Conservation (phyloP, 2,113 vertebrate species). For the Haliaeetus leucogaster region DNA sequence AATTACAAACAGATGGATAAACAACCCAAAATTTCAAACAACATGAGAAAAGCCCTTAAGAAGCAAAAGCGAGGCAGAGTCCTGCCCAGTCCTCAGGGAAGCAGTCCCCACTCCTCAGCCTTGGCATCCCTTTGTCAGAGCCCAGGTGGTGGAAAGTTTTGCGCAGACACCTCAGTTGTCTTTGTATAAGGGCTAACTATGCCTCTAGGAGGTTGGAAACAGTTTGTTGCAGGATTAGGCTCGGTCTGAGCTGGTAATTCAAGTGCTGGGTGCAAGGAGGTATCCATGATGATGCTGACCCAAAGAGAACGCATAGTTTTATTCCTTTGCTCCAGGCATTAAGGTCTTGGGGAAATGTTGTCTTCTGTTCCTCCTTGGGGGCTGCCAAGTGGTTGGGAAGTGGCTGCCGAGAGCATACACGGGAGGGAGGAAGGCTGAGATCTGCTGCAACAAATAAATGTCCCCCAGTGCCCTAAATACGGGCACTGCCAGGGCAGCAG, state of each 20-base stretch:
- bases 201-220: not conserved
- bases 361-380: not conserved
- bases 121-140: not conserved
- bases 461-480: not conserved
- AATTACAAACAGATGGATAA: conserved; percentile 35
- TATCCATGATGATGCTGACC: fast-evolving
- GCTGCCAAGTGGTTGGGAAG: not conserved
- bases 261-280: not conserved
- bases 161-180: fast-evolving
- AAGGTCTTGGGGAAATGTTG: not conserved
- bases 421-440: not conserved
- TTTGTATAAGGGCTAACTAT: not conserved
- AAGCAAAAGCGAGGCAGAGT: not conserved
- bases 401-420: not conserved
- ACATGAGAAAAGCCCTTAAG: not conserved
- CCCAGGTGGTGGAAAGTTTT: not conserved
- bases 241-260: not conserved
- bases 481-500: too few species aligned
- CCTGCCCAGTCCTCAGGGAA: not conserved
- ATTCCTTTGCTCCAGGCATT: not conserved
- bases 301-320: not conserved
- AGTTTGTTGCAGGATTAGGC: not conserved
- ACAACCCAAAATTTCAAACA: not conserved
- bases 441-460: not conserved
- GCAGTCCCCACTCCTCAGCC: not conserved